Evolutionary conservation across 2,113 vertebrate species (phyloP), one percentile per base, ranked within the genome.

Genomic region (Pygoscelis adeliae): DNA sequence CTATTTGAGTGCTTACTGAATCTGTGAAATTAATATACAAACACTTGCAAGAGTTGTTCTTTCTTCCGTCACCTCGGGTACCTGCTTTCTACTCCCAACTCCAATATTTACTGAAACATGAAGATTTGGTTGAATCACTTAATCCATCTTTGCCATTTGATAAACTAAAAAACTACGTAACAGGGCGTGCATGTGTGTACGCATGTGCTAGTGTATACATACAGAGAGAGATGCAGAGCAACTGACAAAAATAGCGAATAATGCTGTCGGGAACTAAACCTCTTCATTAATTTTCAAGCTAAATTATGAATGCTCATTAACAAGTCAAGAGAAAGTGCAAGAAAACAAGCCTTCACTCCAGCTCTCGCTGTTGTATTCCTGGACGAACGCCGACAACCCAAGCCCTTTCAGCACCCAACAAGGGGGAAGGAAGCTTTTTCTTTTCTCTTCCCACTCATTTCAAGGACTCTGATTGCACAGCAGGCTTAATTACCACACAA

Each of bases 181-280:
- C 4, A 5, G n/a, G 18, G 18, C 0, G 0, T 14, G 4, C 1
- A 1, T 23, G 11, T 21, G 42, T 9, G 18, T 29, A 21, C 3
- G 0, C 0, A 0, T 30, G 17, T 55, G 14, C 36, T 22, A 15
- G 8, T 3, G 13, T 17, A 59, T 13, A 56, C 15, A 36, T 2
- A 50, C 7, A 71, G 5, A 58, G 29, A 42, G 20, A 70, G 19
- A 53, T 9, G 36, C 18, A 89, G 21, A 63, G 14, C 32, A 61
- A 52, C 26, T 11, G 11, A 78, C 50, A 74, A 73, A 89, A 82
- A 38, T 0, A 65, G 21, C 22, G 46, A 83, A 38, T 32, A 73
- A 88, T 49, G n/a, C 16, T 67, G 76, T 2, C 1, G 0, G 46
- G 22, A 62, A 40, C 49, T 70, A 83, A 87, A 59, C 8, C 38